Evolutionary conservation across 2,797 vertebrate genomes (phyloP).

Genomic region (Scyliorhinus canicula): DNA sequence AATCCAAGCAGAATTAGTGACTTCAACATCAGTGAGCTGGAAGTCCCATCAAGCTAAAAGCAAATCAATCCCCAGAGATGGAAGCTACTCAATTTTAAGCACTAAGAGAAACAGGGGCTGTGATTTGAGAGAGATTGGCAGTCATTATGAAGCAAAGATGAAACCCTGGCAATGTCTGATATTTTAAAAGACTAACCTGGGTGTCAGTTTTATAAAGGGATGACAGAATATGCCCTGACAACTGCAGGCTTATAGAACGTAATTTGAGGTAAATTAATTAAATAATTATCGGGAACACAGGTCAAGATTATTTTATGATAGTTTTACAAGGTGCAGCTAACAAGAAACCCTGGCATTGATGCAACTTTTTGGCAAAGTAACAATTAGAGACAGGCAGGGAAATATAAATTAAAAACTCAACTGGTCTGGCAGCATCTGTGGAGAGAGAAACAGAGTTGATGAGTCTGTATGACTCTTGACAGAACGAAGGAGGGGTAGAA

Average conservation of each 20-base stretch:
- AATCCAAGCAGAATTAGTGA: not conserved
- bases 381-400: not conserved
- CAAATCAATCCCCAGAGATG: not conserved
- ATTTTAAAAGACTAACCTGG: not conserved
- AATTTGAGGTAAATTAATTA: not conserved
- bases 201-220: not conserved
- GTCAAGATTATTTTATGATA: not conserved
- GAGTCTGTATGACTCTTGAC: no score
- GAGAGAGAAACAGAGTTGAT: no score
- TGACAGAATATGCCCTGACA: not conserved
- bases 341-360: no score
- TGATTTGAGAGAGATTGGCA: not conserved
- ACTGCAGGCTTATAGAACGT: not conserved
- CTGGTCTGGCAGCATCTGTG: no score
- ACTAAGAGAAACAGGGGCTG: not conserved
- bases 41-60: not conserved
- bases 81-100: not conserved
- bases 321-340: not conserved
- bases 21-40: not conserved
- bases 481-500: no score
- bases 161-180: no score
- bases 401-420: no score
- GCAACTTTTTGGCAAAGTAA: not conserved
- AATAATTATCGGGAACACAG: not conserved
- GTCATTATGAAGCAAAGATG: not conserved